Evolutionary conservation across 2,888 invertebrate genomes (phyloP).

Genomic region (Polymixis lichenea): DNA sequence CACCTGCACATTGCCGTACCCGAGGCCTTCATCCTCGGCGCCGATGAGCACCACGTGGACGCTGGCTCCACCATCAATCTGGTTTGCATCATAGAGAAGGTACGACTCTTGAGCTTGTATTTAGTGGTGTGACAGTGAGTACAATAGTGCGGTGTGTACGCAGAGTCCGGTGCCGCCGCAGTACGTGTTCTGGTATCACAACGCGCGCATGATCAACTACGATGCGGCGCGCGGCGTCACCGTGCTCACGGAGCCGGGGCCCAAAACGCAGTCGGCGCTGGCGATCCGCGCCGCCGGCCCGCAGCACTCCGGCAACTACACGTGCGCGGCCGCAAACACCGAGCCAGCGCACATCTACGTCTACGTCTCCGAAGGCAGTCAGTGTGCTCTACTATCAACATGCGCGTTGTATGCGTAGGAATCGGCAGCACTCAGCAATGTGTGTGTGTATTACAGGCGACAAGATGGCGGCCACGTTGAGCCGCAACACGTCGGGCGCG

Average conservation of each 20-base stretch:
- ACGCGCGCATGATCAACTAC: conserved; percentile 98
- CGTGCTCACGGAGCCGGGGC: conserved; percentile 96
- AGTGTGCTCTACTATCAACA: conserved; percentile 53
- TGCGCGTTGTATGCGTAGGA: background rate
- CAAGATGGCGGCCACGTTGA: conserved; percentile 97
- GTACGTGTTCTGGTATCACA: conserved; percentile 99
- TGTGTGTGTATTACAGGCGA: conserved; percentile 92
- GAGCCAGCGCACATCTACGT: conserved; percentile 97
- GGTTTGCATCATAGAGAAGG: conserved; percentile 98
- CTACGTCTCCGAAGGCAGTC: conserved; percentile 96
- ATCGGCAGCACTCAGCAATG: background rate
- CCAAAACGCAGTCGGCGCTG: conserved; percentile 96
- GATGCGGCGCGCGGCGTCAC: conserved; percentile 95
- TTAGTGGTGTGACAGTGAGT: background rate
- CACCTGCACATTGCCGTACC: conserved; percentile 97
- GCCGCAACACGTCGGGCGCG: conserved; percentile 91
- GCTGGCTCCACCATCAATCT: conserved; percentile 97
- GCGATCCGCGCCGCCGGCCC: conserved; percentile 95
- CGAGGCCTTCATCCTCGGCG: conserved; percentile 96
- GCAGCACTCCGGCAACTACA: conserved; percentile 97
- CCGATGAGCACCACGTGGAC: conserved; percentile 97
- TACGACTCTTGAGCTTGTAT: conserved; percentile 72
- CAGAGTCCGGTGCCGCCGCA: conserved; percentile 98
- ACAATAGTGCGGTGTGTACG: conserved; percentile 66
- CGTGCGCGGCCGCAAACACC: conserved; percentile 97